Conservation (phyloP, 2,797 vertebrate genomes). For the Siniperca scherzeri region DNA sequence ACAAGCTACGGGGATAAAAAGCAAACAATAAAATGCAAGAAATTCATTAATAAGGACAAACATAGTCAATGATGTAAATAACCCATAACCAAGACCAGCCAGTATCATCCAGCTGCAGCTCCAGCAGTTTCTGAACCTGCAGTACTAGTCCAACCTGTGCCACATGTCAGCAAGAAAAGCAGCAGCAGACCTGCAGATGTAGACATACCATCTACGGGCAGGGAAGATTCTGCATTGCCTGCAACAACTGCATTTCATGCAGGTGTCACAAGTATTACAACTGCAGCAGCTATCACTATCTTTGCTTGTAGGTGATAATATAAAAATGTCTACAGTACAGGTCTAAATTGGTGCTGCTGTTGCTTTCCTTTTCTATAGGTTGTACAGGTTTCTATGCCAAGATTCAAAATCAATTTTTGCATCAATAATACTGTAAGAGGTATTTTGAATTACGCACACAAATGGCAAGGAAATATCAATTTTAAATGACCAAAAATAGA, state of each 20-base stretch:
- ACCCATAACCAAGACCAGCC: background rate
- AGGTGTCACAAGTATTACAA: background rate
- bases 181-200: too few species aligned
- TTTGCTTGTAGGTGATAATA: slow-evolving; percentile 7
- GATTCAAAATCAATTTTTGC: background rate
- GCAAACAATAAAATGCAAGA: background rate
- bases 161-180: background rate
- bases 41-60: background rate
- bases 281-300: slow-evolving; percentile 2
- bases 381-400: background rate
- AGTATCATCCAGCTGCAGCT: background rate
- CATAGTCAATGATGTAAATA: background rate
- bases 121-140: background rate
- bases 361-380: background rate
- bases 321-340: background rate
- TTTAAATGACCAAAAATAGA: slow-evolving; percentile 1
- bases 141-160: background rate
- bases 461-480: background rate
- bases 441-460: background rate
- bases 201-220: too few species aligned
- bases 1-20: background rate
- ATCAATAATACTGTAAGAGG: background rate
- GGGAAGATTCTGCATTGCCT: background rate
- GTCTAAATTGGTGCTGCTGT: slow-evolving; percentile 1
- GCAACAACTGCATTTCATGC: too few species aligned